phyloP scores from a whole-genome alignment of 2,113 vertebrate species.

The Gallinago paraguaiae region DNA sequence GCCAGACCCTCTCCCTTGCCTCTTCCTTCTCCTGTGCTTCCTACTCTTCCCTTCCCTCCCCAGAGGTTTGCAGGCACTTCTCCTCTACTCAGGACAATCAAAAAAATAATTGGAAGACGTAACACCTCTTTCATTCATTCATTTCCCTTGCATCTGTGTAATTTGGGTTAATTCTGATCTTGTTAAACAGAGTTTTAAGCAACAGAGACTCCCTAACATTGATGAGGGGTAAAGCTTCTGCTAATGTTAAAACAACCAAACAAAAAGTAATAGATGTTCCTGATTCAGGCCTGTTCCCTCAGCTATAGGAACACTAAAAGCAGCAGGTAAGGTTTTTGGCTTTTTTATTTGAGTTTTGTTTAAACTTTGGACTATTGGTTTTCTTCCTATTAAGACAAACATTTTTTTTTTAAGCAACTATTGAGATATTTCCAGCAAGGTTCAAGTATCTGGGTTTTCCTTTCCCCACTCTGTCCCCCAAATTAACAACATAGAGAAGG shows the following conservation, averaged over 20 bases:
- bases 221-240: not conserved
- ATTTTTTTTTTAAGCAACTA: slow-evolving; percentile 29
- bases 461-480: not conserved
- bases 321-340: not conserved
- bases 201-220: not conserved
- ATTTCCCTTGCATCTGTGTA: not conserved
- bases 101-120: not conserved
- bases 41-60: not conserved
- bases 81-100: not conserved
- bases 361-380: not conserved
- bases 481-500: slow-evolving; percentile 25
- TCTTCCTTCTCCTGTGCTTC: not conserved
- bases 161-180: not conserved
- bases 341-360: not conserved
- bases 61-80: not conserved
- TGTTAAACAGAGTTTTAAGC: not conserved
- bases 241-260: not conserved
- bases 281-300: not conserved
- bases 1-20: not conserved
- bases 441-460: not conserved
- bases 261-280: not conserved
- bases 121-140: not conserved
- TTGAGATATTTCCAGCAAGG: not conserved
- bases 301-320: not conserved
- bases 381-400: not conserved